phyloP scores from a whole-genome alignment of 2,113 vertebrate genomes.

The Protobothrops mucrosquamatus region DNA sequence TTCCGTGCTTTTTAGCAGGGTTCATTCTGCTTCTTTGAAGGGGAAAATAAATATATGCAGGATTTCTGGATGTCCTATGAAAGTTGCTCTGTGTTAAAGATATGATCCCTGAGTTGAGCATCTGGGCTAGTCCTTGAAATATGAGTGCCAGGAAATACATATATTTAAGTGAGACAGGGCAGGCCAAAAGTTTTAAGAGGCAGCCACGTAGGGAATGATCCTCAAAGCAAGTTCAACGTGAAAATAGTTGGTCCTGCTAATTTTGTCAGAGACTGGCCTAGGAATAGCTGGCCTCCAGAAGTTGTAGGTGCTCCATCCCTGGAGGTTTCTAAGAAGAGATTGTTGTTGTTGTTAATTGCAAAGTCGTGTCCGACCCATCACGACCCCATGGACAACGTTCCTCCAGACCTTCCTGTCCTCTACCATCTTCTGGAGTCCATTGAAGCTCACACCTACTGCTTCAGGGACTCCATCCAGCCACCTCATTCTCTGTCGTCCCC shows the following conservation, averaged over 20 bases:
- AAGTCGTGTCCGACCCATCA: too few species aligned
- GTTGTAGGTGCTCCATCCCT: too few species aligned
- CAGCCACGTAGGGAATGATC: background rate
- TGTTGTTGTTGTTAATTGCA: too few species aligned
- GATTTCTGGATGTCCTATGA: background rate
- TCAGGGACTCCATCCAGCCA: too few species aligned
- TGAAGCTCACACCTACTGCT: too few species aligned
- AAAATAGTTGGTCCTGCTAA: background rate
- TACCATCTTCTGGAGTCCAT: too few species aligned
- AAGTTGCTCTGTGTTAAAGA: background rate
- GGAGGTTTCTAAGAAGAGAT: background rate
- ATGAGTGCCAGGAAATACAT: background rate
- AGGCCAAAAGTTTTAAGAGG: background rate
- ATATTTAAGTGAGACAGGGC: background rate
- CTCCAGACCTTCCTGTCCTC: too few species aligned
- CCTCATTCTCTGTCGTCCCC: too few species aligned
- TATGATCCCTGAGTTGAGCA: background rate
- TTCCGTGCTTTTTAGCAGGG: background rate
- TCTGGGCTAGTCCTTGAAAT: background rate
- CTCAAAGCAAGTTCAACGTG: background rate
- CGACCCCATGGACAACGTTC: too few species aligned
- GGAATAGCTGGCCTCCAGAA: background rate
- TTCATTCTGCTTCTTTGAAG: background rate
- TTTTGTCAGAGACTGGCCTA: background rate
- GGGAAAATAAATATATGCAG: background rate